Base-by-base conservation (phyloP, 2,888 invertebrate species). In the Proisotoma minuta region DNA sequence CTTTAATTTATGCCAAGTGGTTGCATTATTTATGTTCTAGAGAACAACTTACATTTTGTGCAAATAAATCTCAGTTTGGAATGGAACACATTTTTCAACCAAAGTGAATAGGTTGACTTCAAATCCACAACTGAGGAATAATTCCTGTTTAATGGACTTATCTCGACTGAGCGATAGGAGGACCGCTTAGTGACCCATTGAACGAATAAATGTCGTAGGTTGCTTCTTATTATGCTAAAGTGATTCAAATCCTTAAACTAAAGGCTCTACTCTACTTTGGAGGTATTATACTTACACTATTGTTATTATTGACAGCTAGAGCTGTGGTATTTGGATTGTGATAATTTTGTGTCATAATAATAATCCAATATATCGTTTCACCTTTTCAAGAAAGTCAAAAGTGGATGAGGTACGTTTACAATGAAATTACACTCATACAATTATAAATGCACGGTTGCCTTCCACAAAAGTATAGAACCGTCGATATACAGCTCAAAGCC, bases 161-260 rank as follows among this genome's bases (percentile, higher is more conserved):
- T 39, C 53, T 54, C 22, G 4, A 5, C 2, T n/a, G 18, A 10
- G 22, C 23, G 47, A 28, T 52, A 39, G 49, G 48, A 51, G 54
- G 53, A 62, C 57, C 56, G 50, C 60, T 56, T 54, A 22, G 24
- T 67, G 67, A 67, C 67, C 67, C 63, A 67, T 52, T 67, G 62
- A 63, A 57, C 34, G 34, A 8, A 10, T 34, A 15, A 15, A 10
- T 34, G 15, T 10, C 34, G 34, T 34, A 15, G 34, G 8, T 8
- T 34, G 8, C 34, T 34, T 34, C 8, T 34, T 10, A 34, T 34
- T 34, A 10, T 34, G 8, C 8, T 10, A 10, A 34, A 8, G 8
- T 10, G 15, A 15, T 34, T 43, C 43, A n/a, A n/a, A n/a, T n/a
- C 43, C 15, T 43, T n/a, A 43, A 43, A 4, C 43, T 18, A 43